Conservation (phyloP, 2,113 vertebrate genomes). For the Gasterosteus aculeatus region DNA sequence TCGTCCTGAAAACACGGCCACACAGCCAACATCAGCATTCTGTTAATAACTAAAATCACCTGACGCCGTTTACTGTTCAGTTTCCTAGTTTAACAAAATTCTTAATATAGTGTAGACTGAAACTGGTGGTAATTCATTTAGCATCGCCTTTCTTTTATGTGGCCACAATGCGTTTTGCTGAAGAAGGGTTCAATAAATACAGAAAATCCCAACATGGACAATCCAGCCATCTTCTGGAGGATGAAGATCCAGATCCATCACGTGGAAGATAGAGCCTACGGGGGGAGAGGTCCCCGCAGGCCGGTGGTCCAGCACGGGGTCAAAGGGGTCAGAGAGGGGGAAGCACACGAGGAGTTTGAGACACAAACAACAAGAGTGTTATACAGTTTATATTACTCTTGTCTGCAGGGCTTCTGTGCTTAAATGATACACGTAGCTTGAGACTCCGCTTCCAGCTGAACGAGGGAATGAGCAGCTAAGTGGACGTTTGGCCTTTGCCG, state of each 20-base stretch:
- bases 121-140: background rate
- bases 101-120: background rate
- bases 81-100: background rate
- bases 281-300: background rate
- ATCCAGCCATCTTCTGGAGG: background rate
- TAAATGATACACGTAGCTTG: background rate
- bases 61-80: background rate
- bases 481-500: background rate
- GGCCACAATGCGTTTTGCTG: background rate
- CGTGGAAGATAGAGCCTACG: background rate
- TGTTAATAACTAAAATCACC: conserved; percentile 25
- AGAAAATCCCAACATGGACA: background rate
- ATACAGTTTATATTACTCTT: background rate
- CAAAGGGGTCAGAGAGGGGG: background rate
- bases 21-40: conserved; percentile 61
- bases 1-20: conserved; percentile 30
- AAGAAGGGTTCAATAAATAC: background rate
- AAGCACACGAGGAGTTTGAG: background rate
- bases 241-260: background rate
- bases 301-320: background rate
- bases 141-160: background rate
- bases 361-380: background rate
- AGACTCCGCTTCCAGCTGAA: background rate
- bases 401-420: background rate
- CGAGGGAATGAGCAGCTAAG: background rate